Evolutionary conservation across 2,888 invertebrate genomes (phyloP).

Genomic region (Criorhina ranunculi): DNA sequence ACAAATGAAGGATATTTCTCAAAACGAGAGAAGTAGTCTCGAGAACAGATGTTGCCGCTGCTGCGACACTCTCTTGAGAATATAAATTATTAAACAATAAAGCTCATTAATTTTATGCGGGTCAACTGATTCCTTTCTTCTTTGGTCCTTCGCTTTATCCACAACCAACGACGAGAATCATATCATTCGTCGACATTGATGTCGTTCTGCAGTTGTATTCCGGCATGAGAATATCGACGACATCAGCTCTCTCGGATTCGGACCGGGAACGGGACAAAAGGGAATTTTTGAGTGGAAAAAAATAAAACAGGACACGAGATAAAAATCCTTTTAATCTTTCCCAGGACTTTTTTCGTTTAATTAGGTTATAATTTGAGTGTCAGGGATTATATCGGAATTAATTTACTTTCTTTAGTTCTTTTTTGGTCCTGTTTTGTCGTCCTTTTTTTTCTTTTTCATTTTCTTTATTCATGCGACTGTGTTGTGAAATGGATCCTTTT

Average conservation of each 20-base stretch:
- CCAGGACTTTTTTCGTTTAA: conserved; percentile 62
- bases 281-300: conserved; percentile 70
- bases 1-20: conserved; percentile 56
- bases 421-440: neutral
- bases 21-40: conserved; percentile 9
- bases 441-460: conserved; percentile 18
- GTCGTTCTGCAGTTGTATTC: conserved; percentile 16
- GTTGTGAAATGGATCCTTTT: conserved; percentile 52
- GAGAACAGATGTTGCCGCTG: conserved; percentile 60
- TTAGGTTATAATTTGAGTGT: conserved; percentile 77
- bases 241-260: conserved; percentile 53
- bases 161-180: conserved; percentile 29
- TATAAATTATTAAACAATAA: conserved; percentile 76
- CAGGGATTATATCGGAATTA: conserved; percentile 75
- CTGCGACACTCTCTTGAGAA: conserved; percentile 64
- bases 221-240: conserved; percentile 26
- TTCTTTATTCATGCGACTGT: conserved; percentile 6
- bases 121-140: conserved; percentile 73
- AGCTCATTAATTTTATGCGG: conserved; percentile 77
- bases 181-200: conserved; percentile 31
- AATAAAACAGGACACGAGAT: conserved; percentile 67
- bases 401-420: conserved; percentile 58
- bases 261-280: conserved; percentile 59
- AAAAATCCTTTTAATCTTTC: conserved; percentile 74
- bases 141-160: conserved; percentile 35